Conservation (phyloP, 2,888 invertebrate genomes). For the Seira ritae region DNA sequence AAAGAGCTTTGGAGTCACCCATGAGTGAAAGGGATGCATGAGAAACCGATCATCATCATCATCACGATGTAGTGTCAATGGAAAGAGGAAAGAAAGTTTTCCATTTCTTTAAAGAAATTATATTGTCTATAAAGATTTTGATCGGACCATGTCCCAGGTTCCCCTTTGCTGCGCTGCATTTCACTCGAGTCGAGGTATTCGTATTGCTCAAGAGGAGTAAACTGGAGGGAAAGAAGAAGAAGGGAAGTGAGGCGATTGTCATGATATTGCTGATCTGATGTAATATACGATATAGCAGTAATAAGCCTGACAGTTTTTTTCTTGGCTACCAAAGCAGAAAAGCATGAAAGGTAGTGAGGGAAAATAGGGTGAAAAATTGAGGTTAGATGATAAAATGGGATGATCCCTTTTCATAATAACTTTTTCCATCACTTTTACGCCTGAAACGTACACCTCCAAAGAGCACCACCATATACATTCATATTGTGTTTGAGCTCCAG, state of each 20-base stretch:
- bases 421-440: slow-evolving; percentile 6
- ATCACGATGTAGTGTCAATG: slow-evolving; percentile 54
- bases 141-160: not conserved
- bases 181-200: too few species aligned
- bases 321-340: not conserved
- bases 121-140: not conserved
- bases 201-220: not conserved
- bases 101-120: not conserved
- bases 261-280: slow-evolving; percentile 3
- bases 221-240: too few species aligned
- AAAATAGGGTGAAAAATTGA: slow-evolving; percentile 20
- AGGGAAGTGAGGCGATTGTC: not conserved
- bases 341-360: not conserved
- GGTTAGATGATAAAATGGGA: slow-evolving; percentile 27
- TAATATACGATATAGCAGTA: not conserved
- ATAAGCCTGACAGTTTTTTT: slow-evolving; percentile 7
- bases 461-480: slow-evolving; percentile 31
- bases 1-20: slow-evolving; percentile 27
- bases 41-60: slow-evolving; percentile 39
- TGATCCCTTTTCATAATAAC: slow-evolving; percentile 18
- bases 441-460: slow-evolving; percentile 29
- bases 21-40: slow-evolving; percentile 52
- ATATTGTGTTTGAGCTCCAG: not conserved
- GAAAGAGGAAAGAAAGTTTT: slow-evolving; percentile 17
- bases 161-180: not conserved